Evolutionary conservation across 2,797 vertebrate species (phyloP).

Genomic region (Eospalax fontanierii): DNA sequence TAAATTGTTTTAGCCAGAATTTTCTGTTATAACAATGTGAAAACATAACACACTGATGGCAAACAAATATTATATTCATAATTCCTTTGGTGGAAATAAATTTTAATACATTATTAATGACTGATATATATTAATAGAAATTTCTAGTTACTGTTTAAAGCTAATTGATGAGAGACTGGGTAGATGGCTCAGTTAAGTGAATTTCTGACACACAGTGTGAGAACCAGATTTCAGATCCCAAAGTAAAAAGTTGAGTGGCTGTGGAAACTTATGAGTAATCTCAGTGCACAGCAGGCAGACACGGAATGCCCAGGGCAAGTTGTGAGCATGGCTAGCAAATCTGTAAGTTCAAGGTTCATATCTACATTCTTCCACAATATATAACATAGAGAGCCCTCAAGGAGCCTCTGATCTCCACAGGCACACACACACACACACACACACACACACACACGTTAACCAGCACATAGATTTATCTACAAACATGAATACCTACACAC

Average conservation of each 20-base stretch:
- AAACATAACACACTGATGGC: neutral
- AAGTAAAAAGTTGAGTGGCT: too few species aligned
- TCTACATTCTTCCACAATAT: neutral
- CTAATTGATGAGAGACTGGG: neutral
- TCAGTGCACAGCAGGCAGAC: neutral
- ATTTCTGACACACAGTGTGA: too few species aligned
- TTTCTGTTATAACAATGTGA: too few species aligned
- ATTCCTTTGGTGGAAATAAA: neutral
- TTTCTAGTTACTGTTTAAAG: neutral
- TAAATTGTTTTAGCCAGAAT: neutral
- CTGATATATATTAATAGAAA: neutral
- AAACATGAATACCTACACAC: neutral
- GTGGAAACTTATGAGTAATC: neutral
- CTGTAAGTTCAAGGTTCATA: neutral
- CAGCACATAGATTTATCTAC: neutral
- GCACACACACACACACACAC: neutral
- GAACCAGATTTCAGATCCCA: neutral
- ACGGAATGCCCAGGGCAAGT: neutral
- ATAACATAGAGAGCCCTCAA: neutral
- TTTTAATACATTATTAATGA: neutral
- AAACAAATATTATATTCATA: neutral
- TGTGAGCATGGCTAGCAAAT: neutral
- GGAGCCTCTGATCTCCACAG: neutral
- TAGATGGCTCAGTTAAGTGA: too few species aligned
- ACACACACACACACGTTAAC: neutral